Evolutionary conservation across 2,797 vertebrate genomes (phyloP).

Genomic region (Mionectes olivaceus): DNA sequence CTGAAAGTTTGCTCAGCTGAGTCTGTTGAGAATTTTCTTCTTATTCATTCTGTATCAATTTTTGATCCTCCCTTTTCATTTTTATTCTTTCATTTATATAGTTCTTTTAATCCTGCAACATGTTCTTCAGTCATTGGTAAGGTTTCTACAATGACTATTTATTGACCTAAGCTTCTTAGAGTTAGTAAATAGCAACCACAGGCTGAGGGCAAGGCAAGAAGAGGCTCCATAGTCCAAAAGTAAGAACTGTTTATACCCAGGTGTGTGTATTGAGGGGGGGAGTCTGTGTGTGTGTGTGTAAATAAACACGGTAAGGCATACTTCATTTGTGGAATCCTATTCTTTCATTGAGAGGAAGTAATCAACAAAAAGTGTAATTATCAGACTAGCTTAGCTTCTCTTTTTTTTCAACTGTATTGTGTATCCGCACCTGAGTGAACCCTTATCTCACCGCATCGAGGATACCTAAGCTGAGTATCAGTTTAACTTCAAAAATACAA

Average conservation of each 20-base stretch:
- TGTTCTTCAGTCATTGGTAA: neutral
- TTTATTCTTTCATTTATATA: neutral
- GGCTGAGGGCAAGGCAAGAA: neutral
- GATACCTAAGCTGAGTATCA: constrained; percentile 50
- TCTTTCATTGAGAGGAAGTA: constrained; percentile 62
- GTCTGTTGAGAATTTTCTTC: neutral
- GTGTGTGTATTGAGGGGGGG: neutral
- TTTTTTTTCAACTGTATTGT: constrained; percentile 38
- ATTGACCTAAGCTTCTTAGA: neutral
- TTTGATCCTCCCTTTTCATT: neutral
- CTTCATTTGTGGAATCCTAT: constrained; percentile 48
- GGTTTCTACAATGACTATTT: neutral
- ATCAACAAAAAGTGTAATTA: constrained; percentile 55
- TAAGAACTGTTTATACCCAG: constrained; percentile 43
- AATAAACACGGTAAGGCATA: constrained; percentile 65
- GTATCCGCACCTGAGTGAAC: constrained; percentile 32
- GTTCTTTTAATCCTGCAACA: neutral
- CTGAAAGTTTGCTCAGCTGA: neutral
- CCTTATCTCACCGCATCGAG: constrained; percentile 46
- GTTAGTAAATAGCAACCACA: neutral
- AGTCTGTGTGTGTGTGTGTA: neutral
- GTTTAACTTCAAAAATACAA: constrained; percentile 49
- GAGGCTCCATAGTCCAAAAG: neutral
- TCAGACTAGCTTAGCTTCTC: constrained; percentile 26
- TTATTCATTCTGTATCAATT: neutral